A percentile compares a stretch with the other conserved stretches of the same genome.
These are phyloP conservation scores for Xiphias gladius DNA, from an alignment of 2,113 vertebrate species.

Conservation along the genomic window DNA sequence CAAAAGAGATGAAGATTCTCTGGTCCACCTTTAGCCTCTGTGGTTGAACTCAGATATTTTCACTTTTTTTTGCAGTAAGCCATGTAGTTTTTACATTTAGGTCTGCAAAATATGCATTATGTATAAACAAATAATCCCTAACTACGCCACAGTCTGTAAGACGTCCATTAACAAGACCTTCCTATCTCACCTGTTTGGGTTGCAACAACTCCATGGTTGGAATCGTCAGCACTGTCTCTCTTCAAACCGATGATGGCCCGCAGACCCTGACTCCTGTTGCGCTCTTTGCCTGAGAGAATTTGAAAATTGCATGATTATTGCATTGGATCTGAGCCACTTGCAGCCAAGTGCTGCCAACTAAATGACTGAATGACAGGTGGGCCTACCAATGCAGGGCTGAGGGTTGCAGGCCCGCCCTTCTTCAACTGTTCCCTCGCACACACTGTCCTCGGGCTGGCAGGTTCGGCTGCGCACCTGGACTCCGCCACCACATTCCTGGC, in stretches of 20 bases:
- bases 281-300: slow-evolving; percentile 87
- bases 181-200: slow-evolving; percentile 90
- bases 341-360: background rate
- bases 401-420: slow-evolving; percentile 96
- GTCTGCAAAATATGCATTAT: background rate
- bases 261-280: slow-evolving; percentile 93
- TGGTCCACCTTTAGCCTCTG: background rate
- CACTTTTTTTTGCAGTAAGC: background rate
- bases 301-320: slow-evolving; percentile 23
- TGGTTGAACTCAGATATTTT: background rate
- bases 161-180: background rate
- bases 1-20: background rate
- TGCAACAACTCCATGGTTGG: slow-evolving; percentile 88
- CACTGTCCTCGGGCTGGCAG: slow-evolving; percentile 89
- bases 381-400: slow-evolving; percentile 92
- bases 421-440: slow-evolving; percentile 94
- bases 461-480: slow-evolving; percentile 92
- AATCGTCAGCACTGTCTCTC: slow-evolving; percentile 88
- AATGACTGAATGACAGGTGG: slow-evolving; percentile 20
- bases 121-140: no score
- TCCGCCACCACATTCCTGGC: slow-evolving; percentile 95
- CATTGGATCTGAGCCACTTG: slow-evolving; percentile 11
- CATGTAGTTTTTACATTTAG: background rate
- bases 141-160: background rate
- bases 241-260: slow-evolving; percentile 92